Evolutionary conservation across 2,888 invertebrate genomes (phyloP), one percentile per base, ranked within the genome.

Genomic region (Folsomia manolachei): DNA sequence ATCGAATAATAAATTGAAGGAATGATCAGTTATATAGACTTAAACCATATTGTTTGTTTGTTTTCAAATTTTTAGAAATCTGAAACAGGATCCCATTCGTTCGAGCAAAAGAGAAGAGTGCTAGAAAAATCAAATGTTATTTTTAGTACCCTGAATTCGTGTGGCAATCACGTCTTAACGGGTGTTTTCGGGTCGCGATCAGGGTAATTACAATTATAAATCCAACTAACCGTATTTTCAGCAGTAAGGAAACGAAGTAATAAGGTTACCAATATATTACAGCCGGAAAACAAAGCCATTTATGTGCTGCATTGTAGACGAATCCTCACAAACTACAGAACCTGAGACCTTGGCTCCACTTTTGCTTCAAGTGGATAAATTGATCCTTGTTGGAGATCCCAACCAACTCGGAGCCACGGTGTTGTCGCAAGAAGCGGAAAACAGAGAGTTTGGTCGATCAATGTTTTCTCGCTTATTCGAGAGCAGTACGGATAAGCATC

Each of bases 311-410:
- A 90, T 94, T 69, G 88, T 94, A 69, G 94, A 94, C 84, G 94
- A 95, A 85, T 94, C 95, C 23, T 92, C 93, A 0, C 94, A 94
- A 82, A 91, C 92, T 77, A 89, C 88, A 52, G 96, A 96, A 83
- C 89, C 92, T 0, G 94, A 93, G 84, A 88, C 90, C 1, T 84
- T 95, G 76, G 88, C 93, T 77, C 95, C 95, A 0, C 86, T 95
- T 62, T 88, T 89, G 82, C 88, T 93, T 75, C 90, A 90, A 68
- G 88, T 93, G 2, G 88, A 88, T 63, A 90, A 89, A 68, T 84
- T 95, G 64, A 88, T 95, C 53, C 86, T 96, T 75, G 91, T 95
- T 27, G 95, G 95, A 0, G 95, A 96, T 85, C 91, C 92, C 1
- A 88, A 91, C 82, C 95, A 95, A 83, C 85, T 94, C 69, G 92